These are phyloP conservation scores for Zeus faber DNA, from an alignment of 2,113 vertebrate genomes.

Conservation along the genomic window DNA sequence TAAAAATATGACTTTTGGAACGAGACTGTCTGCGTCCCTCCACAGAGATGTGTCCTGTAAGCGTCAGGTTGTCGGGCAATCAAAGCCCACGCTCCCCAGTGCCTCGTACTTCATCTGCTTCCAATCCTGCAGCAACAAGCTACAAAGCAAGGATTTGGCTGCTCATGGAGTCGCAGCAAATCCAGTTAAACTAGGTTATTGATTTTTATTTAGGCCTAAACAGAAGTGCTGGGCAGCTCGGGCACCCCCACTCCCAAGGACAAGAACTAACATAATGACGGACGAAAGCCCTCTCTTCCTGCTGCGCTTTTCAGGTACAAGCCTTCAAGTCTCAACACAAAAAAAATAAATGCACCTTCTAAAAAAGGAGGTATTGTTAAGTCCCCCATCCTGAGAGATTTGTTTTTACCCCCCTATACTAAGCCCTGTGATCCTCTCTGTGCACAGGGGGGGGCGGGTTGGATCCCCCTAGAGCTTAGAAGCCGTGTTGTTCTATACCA, in stretches of 20 bases:
- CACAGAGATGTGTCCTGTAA: slow-evolving; percentile 3
- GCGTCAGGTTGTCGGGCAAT: slow-evolving; percentile 4
- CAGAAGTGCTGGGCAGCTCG: slow-evolving; percentile 16
- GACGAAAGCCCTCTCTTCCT: slow-evolving; percentile 13
- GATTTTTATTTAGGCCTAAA: slow-evolving; percentile 39
- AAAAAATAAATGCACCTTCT: no score
- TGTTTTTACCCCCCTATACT: no score
- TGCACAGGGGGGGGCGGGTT: neutral
- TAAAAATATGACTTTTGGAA: slow-evolving; percentile 4
- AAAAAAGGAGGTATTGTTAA: no score
- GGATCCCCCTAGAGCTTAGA: no score
- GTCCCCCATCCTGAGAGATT: no score
- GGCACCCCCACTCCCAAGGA: slow-evolving; percentile 1
- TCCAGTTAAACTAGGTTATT: slow-evolving; percentile 29
- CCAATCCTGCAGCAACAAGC: slow-evolving; percentile 10
- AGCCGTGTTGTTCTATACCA: slow-evolving; percentile 24
- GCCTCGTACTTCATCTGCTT: slow-evolving; percentile 8
- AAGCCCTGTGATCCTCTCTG: neutral
- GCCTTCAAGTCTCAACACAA: no score
- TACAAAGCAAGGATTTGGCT: slow-evolving; percentile 13
- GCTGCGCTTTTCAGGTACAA: no score
- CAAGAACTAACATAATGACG: slow-evolving; percentile 1
- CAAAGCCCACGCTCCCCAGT: slow-evolving; percentile 5
- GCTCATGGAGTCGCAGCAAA: slow-evolving; percentile 26
- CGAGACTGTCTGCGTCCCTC: neutral